Conservation (phyloP, 2,888 invertebrate genomes). For the Agriopis aurantiaria region DNA sequence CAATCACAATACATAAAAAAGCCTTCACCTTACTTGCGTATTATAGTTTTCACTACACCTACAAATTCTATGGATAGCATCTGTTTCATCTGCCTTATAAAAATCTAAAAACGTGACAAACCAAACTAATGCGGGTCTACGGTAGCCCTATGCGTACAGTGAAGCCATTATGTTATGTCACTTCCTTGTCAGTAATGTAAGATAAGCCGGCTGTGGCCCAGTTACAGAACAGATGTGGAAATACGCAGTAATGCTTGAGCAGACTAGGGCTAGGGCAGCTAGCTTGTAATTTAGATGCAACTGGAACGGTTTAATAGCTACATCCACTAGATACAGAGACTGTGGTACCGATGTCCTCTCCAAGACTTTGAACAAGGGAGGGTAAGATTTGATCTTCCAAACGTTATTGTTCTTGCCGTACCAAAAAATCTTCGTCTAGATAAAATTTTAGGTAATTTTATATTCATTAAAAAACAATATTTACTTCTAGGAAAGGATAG, state of each 20-base stretch:
- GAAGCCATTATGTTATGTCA: constrained; percentile 62
- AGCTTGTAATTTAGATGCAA: constrained; percentile 4
- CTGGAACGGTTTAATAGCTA: background rate
- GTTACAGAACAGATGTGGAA: constrained; percentile 25
- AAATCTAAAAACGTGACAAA: background rate
- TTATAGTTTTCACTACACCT: no score
- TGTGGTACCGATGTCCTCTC: background rate
- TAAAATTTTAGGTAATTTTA: no score
- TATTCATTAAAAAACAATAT: no score
- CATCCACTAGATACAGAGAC: no score
- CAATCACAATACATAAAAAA: no score
- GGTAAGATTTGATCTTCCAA: no score
- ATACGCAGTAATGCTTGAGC: constrained; percentile 18
- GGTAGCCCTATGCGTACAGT: constrained; percentile 27
- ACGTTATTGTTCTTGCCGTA: no score
- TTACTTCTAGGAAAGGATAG: no score
- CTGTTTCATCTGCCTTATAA: background rate
- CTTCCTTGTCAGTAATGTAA: constrained; percentile 49
- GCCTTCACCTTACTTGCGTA: no score
- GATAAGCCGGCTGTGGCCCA: constrained; percentile 39
- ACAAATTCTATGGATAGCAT: background rate
- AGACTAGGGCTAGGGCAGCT: background rate
- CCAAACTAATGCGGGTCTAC: background rate
- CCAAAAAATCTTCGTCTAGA: no score
- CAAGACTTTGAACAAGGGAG: background rate